A percentile compares a stretch with the other conserved stretches of the same genome.
phyloP scores from a whole-genome alignment of 2,888 invertebrate genomes.

The Thymelicus sylvestris region DNA sequence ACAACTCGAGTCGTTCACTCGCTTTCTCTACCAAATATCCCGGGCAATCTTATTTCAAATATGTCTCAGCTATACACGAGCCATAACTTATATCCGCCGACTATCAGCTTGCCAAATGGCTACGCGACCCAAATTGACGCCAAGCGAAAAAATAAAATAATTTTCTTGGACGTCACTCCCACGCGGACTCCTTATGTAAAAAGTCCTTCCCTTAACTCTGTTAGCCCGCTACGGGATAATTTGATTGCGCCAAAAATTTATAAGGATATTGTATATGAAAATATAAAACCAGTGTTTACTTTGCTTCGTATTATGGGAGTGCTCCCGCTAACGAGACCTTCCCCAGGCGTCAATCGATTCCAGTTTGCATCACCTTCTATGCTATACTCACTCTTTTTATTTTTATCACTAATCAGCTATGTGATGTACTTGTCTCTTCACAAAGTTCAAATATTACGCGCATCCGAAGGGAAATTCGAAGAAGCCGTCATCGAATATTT shows the following conservation, averaged over 20 bases:
- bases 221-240: slow-evolving; percentile 66
- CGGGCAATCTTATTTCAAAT: slow-evolving; percentile 31
- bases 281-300: slow-evolving; percentile 75
- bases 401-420: slow-evolving; percentile 78
- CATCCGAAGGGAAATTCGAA: slow-evolving; percentile 88
- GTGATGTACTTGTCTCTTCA: slow-evolving; percentile 86
- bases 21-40: slow-evolving; percentile 42
- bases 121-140: slow-evolving; percentile 59
- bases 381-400: slow-evolving; percentile 84
- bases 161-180: slow-evolving; percentile 76
- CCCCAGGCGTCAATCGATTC: slow-evolving; percentile 78
- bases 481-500: slow-evolving; percentile 91
- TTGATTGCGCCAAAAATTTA: slow-evolving; percentile 62
- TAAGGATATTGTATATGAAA: slow-evolving; percentile 75
- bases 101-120: slow-evolving; percentile 64
- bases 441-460: slow-evolving; percentile 85
- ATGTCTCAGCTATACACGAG: slow-evolving; percentile 65
- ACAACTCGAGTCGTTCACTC: slow-evolving; percentile 51
- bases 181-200: slow-evolving; percentile 60
- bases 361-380: slow-evolving; percentile 81
- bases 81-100: slow-evolving; percentile 58
- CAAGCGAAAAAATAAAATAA: slow-evolving; percentile 61
- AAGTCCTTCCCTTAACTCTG: slow-evolving; percentile 58
- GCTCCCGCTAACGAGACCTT: slow-evolving; percentile 83
- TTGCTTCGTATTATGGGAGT: slow-evolving; percentile 84